A percentile compares a stretch with the other conserved stretches of the same genome.
Conservation (phyloP, 1,140 invertebrate genomes). For the Hermatobates lingyangjiaoensis region DNA sequence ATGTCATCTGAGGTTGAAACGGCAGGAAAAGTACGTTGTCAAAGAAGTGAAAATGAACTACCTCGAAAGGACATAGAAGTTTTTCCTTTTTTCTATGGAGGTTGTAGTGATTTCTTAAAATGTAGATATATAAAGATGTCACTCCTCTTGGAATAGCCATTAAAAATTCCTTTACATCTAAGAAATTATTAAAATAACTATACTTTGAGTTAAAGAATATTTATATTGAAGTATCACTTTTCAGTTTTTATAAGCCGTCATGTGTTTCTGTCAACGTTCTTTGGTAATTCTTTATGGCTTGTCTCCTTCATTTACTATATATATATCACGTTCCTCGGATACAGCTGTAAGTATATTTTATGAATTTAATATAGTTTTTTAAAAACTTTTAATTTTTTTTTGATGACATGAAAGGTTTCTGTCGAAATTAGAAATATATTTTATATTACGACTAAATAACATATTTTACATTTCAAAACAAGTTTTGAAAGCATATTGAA, state of each 20-base stretch:
- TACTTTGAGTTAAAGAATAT: background rate
- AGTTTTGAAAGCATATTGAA: background rate
- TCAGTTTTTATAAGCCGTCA: slow-evolving; percentile 55
- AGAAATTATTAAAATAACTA: background rate
- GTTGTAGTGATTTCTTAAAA: background rate
- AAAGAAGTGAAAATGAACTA: no score
- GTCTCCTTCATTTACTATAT: slow-evolving; percentile 81
- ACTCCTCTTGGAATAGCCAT: background rate
- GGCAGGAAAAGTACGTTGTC: no score
- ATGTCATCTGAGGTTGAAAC: no score
- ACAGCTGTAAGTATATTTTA: slow-evolving; percentile 57
- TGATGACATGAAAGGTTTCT: background rate
- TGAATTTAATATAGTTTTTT: slow-evolving; percentile 5
- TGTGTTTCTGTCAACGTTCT: slow-evolving; percentile 53
- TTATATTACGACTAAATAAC: background rate
- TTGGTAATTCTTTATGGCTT: slow-evolving; percentile 91
- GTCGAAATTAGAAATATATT: background rate
- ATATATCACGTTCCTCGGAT: slow-evolving; percentile 96
- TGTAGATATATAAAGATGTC: background rate
- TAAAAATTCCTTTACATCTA: background rate
- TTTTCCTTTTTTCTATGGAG: background rate
- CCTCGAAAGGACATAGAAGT: background rate
- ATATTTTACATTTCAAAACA: background rate
- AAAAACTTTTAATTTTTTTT: background rate
- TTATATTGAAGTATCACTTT: slow-evolving; percentile 23